These are phyloP conservation scores for Bufo gargarizans DNA, from an alignment of 2,113 vertebrate genomes.

Conservation along the genomic window DNA sequence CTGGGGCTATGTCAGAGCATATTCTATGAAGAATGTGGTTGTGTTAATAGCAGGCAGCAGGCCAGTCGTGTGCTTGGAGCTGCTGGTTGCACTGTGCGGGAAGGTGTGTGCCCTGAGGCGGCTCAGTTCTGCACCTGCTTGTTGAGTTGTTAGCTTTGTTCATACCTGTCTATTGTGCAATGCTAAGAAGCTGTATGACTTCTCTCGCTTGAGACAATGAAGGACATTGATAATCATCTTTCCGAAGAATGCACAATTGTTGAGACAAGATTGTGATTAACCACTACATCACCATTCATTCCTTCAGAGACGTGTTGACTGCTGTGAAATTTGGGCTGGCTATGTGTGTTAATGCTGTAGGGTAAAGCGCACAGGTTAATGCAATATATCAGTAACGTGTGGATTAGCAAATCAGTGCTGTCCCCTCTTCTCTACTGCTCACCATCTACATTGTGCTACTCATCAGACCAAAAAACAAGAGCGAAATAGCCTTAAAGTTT, in stretches of 20 bases:
- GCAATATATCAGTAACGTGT: background rate
- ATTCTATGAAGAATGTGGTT: constrained; percentile 50
- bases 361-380: background rate
- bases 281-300: constrained; percentile 3
- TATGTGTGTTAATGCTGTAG: background rate
- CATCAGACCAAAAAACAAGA: no score
- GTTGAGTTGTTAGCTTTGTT: constrained; percentile 42
- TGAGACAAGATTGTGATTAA: constrained; percentile 37
- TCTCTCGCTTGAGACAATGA: constrained; percentile 33
- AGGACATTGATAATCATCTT: constrained; percentile 52
- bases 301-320: background rate
- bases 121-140: constrained; percentile 55
- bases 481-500: no score
- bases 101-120: constrained; percentile 49
- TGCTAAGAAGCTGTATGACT: background rate
- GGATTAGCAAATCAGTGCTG: no score
- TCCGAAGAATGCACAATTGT: constrained; percentile 33
- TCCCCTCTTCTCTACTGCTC: no score
- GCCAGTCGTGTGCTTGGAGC: constrained; percentile 59
- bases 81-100: constrained; percentile 25
- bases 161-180: constrained; percentile 59
- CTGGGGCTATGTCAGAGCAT: constrained; percentile 44
- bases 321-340: background rate
- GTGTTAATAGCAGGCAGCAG: constrained; percentile 55
- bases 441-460: no score